Percentiles rank a stretch among this genome's conserved stretches.
These are phyloP conservation scores for Drosophila mayaguana DNA, from an alignment of 2,888 invertebrate genomes.

Conservation along the genomic window DNA sequence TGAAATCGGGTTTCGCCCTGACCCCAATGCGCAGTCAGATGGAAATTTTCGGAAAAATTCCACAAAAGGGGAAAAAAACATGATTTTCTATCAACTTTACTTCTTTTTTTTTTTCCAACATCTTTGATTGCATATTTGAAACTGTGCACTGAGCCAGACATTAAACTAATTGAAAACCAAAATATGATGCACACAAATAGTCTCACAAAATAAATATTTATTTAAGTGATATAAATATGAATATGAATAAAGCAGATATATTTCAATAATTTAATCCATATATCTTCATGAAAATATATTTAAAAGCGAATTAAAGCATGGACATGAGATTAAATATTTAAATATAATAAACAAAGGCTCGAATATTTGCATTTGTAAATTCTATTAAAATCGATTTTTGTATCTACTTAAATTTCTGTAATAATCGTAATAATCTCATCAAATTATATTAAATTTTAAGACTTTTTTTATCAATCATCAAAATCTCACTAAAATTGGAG, in stretches of 20 bases:
- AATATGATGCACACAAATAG: not conserved
- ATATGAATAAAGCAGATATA: not conserved
- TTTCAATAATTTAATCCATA: not conserved
- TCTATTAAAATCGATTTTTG: too few species aligned
- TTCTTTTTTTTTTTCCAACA: slow-evolving; percentile 5
- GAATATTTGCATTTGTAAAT: too few species aligned
- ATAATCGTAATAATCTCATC: too few species aligned
- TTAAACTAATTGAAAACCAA: slow-evolving; percentile 27
- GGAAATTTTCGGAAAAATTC: slow-evolving; percentile 40
- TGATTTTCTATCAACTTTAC: not conserved
- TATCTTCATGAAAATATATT: not conserved
- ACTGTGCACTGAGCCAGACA: slow-evolving; percentile 7
- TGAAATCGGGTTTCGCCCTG: slow-evolving; percentile 40
- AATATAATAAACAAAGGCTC: too few species aligned
- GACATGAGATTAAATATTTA: too few species aligned
- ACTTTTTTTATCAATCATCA: too few species aligned
- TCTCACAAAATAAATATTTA: not conserved
- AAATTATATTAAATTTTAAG: too few species aligned
- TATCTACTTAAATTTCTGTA: too few species aligned
- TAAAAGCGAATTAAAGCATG: too few species aligned
- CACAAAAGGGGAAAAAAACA: slow-evolving; percentile 4
- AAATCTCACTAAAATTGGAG: not conserved
- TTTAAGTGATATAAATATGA: not conserved
- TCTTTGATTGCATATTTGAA: slow-evolving; percentile 21
- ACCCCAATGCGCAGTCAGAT: slow-evolving; percentile 41